A percentile compares a stretch with the other conserved stretches of the same genome.
These are phyloP conservation scores for Brienomyrus brachyistius DNA, from an alignment of 2,113 vertebrate species.

Conservation along the genomic window DNA sequence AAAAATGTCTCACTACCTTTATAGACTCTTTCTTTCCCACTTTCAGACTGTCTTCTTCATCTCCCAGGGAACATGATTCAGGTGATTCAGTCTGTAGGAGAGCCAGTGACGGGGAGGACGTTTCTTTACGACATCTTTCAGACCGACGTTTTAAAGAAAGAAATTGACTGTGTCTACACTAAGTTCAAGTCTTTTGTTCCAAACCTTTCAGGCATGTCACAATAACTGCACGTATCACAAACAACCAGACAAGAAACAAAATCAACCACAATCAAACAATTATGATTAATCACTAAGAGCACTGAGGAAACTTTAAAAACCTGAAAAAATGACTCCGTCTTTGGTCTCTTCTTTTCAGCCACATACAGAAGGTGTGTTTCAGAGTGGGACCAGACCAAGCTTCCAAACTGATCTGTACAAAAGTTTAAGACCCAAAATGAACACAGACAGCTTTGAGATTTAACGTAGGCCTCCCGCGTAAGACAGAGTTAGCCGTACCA, in stretches of 20 bases:
- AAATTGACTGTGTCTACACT: background rate
- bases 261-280: background rate
- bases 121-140: background rate
- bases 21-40: slow-evolving; percentile 48
- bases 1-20: slow-evolving; percentile 40
- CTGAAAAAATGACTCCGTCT: slow-evolving; percentile 89
- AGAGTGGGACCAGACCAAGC: slow-evolving; percentile 92
- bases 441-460: background rate
- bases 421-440: background rate
- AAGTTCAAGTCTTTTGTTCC: background rate
- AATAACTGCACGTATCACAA: background rate
- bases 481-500: slow-evolving; percentile 58
- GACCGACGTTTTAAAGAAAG: background rate
- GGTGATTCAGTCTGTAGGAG: slow-evolving; percentile 47
- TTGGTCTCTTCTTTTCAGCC: slow-evolving; percentile 88
- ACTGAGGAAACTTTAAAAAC: slow-evolving; percentile 31
- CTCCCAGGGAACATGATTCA: slow-evolving; percentile 49
- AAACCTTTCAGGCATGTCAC: background rate
- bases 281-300: background rate
- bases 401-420: slow-evolving; percentile 82
- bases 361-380: slow-evolving; percentile 94
- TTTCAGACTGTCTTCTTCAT: slow-evolving; percentile 53
- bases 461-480: background rate
- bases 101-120: background rate
- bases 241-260: background rate